Evolutionary conservation across 1,140 invertebrate genomes (phyloP), one percentile per base, ranked within the genome.

Genomic region (Charaxes varanes): DNA sequence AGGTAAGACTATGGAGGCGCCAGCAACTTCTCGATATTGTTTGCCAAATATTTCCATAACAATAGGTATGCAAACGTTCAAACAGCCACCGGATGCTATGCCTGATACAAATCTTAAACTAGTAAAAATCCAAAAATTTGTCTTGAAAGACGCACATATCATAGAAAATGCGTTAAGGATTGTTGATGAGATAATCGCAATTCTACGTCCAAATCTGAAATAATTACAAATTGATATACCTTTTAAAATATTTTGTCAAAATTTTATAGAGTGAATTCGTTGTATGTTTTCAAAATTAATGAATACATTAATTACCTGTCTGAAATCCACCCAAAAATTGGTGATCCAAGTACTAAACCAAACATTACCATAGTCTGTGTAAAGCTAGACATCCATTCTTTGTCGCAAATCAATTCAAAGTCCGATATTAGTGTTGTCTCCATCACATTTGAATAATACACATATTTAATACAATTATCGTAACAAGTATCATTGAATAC

Each of bases 171-270:
- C 41, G 17, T 53, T 54, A 7, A 61, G 6, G 4, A 56, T 19
- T 2, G 41, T 31, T 0, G 65, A 54, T 10, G 50, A 18, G 7
- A 64, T 30, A 6, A 69, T 13, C 4, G 56, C 57, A 1, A 31
- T 43, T 0, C 65, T 58, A 4, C 70, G 62, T 0, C 70, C 70
- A 24, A 37, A 70, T 43, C 70, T 74, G 45, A 10, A 69, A 67
- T 28, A 28, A 12, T n/a, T 4, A 37, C 4, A 36, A 27, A 34
- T 34, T 7, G 15, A 21, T n/a, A 15, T 33, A 11, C 5, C 5
- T 26, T 8, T 8, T 24, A 16, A 37, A 16, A 14, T 13, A 12
- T 8, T 16, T 8, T 10, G 22, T n/a, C n/a, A n/a, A n/a, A n/a
- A n/a, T n/a, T n/a, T n/a, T n/a, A n/a, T n/a, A n/a, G n/a, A n/a